These are phyloP conservation scores for Danio rerio DNA, from an alignment of 2,113 vertebrate species.

Conservation along the genomic window DNA sequence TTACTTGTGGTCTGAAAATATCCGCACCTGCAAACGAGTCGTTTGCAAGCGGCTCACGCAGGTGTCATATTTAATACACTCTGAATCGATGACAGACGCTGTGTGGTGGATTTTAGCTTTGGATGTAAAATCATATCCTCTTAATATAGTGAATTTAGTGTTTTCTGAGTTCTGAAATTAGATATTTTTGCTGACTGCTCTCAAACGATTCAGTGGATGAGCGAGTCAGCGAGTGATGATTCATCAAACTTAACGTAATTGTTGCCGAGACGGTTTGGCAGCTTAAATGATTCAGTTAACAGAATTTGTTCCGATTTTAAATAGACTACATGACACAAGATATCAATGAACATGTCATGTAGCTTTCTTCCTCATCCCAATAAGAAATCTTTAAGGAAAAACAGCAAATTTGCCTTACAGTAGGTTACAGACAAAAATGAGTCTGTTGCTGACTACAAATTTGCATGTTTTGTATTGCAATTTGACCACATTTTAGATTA, in stretches of 20 bases:
- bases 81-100: background rate
- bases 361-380: background rate
- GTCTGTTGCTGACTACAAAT: too few relatives aligned
- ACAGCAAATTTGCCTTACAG: background rate
- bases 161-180: background rate
- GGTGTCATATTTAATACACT: background rate
- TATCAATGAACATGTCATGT: background rate
- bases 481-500: too few relatives aligned
- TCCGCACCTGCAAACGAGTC: background rate
- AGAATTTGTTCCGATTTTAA: background rate
- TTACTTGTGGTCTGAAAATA: background rate
- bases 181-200: background rate
- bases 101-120: background rate
- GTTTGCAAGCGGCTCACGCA: background rate
- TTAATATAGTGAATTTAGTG: background rate
- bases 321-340: background rate
- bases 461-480: too few relatives aligned
- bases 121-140: background rate
- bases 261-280: background rate
- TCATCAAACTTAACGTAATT: background rate
- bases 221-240: background rate
- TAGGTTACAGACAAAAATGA: too few relatives aligned
- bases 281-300: background rate
- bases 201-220: background rate
- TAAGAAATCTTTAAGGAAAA: background rate